Percentiles rank a stretch among this genome's conserved stretches.
Conservation (phyloP, 1,140 invertebrate genomes). For the Globodera rostochiensis region DNA sequence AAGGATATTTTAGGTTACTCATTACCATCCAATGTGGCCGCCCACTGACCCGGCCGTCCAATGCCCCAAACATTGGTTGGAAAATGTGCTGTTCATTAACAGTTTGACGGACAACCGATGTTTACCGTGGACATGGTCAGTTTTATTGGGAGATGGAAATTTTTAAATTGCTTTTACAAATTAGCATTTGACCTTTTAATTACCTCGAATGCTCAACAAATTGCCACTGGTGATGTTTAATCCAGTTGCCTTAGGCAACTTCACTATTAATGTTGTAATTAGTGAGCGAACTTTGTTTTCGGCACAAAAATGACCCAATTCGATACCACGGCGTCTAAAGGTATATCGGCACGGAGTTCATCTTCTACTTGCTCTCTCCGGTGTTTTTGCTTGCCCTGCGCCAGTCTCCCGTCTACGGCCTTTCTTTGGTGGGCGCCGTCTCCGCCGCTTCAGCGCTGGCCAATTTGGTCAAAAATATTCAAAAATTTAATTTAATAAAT, state of each 20-base stretch:
- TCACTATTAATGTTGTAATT: too few relatives aligned
- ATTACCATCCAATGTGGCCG: slow-evolving; percentile 64
- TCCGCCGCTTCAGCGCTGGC: slow-evolving; percentile 49
- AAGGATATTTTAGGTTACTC: slow-evolving; percentile 5
- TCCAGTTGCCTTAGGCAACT: too few relatives aligned
- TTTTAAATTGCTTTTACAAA: too few relatives aligned
- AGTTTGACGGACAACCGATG: slow-evolving; percentile 60
- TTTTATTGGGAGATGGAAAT: too few relatives aligned
- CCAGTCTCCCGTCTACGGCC: slow-evolving; percentile 47
- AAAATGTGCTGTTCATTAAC: slow-evolving; percentile 64
- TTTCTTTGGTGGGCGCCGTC: slow-evolving; percentile 41
- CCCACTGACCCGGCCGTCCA: slow-evolving; percentile 65
- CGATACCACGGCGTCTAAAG: slow-evolving; percentile 3
- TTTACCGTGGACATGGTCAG: slow-evolving; percentile 64
- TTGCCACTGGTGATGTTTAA: too few relatives aligned
- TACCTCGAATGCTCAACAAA: too few relatives aligned
- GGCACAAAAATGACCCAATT: background rate
- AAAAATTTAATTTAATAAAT: background rate
- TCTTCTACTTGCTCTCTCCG: slow-evolving; percentile 63
- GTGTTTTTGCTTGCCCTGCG: slow-evolving; percentile 62
- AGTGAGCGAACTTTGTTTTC: background rate
- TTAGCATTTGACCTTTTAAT: too few relatives aligned
- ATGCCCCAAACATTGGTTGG: slow-evolving; percentile 63
- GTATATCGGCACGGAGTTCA: slow-evolving; percentile 65
- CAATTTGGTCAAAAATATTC: slow-evolving; percentile 32